Evolutionary conservation across 2,888 invertebrate genomes (phyloP).

Genomic region (Invenusta paracnida): DNA sequence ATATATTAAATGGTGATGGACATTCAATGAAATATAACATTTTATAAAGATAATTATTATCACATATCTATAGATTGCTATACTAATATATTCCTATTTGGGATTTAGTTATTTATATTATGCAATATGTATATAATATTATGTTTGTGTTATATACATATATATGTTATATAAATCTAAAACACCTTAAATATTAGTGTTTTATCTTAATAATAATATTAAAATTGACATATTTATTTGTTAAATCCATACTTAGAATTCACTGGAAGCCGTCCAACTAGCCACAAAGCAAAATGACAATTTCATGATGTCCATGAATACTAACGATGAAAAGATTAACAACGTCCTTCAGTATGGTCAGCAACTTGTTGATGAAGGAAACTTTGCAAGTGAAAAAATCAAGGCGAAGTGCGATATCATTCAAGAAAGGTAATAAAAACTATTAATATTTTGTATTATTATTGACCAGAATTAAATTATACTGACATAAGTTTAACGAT

Average conservation of each 20-base stretch:
- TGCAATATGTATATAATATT: no score
- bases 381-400: conserved; percentile 92
- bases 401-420: conserved; percentile 78
- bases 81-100: background rate
- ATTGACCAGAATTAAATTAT: no score
- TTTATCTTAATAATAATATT: no score
- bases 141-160: no score
- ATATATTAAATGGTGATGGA: no score
- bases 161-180: no score
- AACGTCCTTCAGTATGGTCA: conserved; percentile 88
- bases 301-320: conserved; percentile 98
- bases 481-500: background rate
- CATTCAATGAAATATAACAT: no score
- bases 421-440: conserved; percentile 50
- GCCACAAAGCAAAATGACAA: conserved; percentile 94
- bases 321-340: conserved; percentile 98
- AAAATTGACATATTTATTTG: background rate
- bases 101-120: no score
- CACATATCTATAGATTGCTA: background rate
- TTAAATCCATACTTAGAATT: conserved; percentile 62
- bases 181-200: no score
- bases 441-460: background rate
- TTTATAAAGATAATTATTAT: background rate
- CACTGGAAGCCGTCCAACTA: conserved; percentile 93
- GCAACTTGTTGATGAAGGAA: conserved; percentile 80